Evolutionary conservation across 2,113 vertebrate species (phyloP), one percentile per base, ranked within the genome.

Genomic region (Zosterops pallidus): DNA sequence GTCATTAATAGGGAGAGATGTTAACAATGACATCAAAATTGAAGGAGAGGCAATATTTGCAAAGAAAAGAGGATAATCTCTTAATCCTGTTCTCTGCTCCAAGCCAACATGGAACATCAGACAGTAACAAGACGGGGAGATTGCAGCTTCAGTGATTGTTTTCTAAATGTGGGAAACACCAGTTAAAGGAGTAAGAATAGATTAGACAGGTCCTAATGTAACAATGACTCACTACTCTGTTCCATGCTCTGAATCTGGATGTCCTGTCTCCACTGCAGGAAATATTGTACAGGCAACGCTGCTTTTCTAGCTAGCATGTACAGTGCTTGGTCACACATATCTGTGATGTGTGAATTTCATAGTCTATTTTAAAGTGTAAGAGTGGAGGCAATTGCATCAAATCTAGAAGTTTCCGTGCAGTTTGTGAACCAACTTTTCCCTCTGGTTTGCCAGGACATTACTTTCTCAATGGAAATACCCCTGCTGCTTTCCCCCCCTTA

Each of bases 401-500:
- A 85, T 57, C 42, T 35, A 72, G n/a, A 80, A n/a, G 6, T 49
- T 64, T 56, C 31, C 49, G 6, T 63, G 60, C 17, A 49, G 33
- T 37, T 67, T 25, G 33, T 42, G 63, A 42, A 50, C 2, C 14
- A 75, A 1, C 25, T 57, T 52, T 68, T 37, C 31, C 37, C 3
- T 64, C 10, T 70, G 10, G 2, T 33, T 63, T 81, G 8, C 24
- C 11, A 41, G 71, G 69, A 46, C 1, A 1, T 60, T 42, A 31
- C 9, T 82, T 25, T 60, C 37, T 49, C 57, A 11, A 12, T 68
- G 35, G 84, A 69, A 82, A 74, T 26, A 39, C 4, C 9, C 4
- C 3, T 21, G 4, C 15, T 63, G 6, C 3, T 15, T 60, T 57
- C 21, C 8, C 1, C 2, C 4, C 12, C 21, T 67, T 1, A 1